Conservation (phyloP, 1,140 invertebrate species). For the Halictus rubicundus region DNA sequence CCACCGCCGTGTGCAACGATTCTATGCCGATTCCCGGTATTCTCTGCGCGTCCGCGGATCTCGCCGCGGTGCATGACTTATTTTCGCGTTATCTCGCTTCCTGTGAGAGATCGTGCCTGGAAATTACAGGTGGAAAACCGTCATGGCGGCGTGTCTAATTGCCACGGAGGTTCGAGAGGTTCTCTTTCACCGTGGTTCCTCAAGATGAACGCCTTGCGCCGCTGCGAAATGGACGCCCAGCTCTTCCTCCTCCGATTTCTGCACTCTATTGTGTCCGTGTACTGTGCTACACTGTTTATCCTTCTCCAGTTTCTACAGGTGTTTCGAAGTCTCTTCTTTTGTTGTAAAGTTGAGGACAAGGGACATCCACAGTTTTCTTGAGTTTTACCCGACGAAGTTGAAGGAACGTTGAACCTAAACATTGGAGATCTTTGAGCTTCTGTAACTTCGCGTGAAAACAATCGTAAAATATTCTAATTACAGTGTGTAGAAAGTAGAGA, state of each 20-base stretch:
- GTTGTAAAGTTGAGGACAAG: too few species aligned
- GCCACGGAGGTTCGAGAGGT: background rate
- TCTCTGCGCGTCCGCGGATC: background rate
- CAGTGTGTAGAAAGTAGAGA: too few species aligned
- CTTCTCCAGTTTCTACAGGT: too few species aligned
- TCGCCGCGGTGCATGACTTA: background rate
- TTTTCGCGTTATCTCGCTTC: constrained; percentile 39
- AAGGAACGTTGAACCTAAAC: too few species aligned
- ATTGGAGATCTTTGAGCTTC: too few species aligned
- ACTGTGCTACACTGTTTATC: too few species aligned
- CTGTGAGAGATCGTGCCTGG: constrained; percentile 17
- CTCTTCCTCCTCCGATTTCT: background rate
- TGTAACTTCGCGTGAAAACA: too few species aligned
- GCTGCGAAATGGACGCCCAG: background rate
- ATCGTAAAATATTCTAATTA: too few species aligned
- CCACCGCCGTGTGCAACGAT: constrained; percentile 21
- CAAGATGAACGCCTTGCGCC: background rate
- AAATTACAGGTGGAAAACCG: constrained; percentile 21
- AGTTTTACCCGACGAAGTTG: too few species aligned
- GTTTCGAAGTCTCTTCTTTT: too few species aligned
- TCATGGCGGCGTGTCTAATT: constrained; percentile 5
- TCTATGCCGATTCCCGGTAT: constrained; percentile 29
- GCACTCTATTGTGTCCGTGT: too few species aligned
- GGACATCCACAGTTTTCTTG: too few species aligned
- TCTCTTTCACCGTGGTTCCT: background rate